Conservation (phyloP, 2,113 vertebrate species). For the Pionites leucogaster region DNA sequence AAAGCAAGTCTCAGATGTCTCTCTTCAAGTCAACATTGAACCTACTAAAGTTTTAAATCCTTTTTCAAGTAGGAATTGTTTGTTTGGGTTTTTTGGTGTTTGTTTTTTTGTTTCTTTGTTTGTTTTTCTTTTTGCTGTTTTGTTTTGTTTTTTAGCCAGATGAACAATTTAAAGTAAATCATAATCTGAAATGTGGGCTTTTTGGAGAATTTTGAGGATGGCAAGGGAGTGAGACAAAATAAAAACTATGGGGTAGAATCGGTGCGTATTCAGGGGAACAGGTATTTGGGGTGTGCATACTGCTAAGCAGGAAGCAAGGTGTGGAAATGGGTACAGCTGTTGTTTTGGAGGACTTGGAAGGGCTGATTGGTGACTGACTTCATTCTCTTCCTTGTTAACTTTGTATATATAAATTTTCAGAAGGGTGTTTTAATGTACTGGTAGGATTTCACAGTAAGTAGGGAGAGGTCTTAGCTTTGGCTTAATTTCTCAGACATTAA, state of each 20-base stretch:
- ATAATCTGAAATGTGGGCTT: neutral
- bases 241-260: neutral
- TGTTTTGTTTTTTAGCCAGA: neutral
- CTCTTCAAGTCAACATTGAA: constrained; percentile 13
- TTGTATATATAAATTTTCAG: neutral
- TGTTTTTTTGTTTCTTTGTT: neutral
- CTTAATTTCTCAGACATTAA: neutral
- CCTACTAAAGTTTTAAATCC: neutral
- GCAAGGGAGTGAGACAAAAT: neutral
- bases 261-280: neutral
- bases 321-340: neutral
- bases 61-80: neutral
- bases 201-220: neutral
- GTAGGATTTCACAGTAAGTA: neutral
- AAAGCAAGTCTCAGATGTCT: constrained; percentile 24
- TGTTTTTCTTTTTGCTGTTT: neutral
- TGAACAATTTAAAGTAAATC: neutral
- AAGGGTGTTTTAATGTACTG: neutral
- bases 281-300: neutral
- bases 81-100: neutral
- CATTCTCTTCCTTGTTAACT: neutral
- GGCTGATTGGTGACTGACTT: neutral
- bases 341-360: neutral
- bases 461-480: neutral
- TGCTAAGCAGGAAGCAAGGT: neutral